A percentile compares a stretch with the other conserved stretches of the same genome.
These are phyloP conservation scores for Coluber constrictor DNA, from an alignment of 2,797 vertebrate species.

Conservation along the genomic window DNA sequence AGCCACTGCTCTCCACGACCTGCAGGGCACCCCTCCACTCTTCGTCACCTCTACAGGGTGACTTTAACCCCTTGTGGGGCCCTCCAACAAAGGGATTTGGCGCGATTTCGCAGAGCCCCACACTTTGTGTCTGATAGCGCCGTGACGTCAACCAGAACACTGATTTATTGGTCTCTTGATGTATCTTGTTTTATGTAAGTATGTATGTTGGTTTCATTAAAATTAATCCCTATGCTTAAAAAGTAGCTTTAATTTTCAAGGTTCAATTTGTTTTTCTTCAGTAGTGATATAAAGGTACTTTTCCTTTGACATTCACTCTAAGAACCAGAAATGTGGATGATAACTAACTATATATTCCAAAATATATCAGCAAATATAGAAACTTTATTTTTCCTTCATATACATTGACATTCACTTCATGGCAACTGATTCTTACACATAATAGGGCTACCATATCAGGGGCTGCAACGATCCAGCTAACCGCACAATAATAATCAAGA, in stretches of 20 bases:
- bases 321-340: background rate
- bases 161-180: background rate
- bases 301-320: background rate
- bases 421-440: background rate
- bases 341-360: background rate
- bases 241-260: background rate
- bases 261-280: background rate
- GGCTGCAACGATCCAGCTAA: background rate
- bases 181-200: background rate
- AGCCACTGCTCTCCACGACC: too few relatives aligned
- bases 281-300: background rate
- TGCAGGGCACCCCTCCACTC: too few relatives aligned
- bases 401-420: background rate
- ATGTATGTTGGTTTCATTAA: background rate
- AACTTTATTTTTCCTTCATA: background rate
- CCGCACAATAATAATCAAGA: background rate
- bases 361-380: background rate
- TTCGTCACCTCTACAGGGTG: too few relatives aligned
- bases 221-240: background rate
- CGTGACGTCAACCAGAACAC: accelerated
- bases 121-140: too few relatives aligned
- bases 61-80: too few relatives aligned
- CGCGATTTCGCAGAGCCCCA: too few relatives aligned
- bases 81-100: too few relatives aligned
- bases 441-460: background rate